Evolutionary conservation across 2,113 vertebrate species (phyloP).

Genomic region (Trematocara variabile): DNA sequence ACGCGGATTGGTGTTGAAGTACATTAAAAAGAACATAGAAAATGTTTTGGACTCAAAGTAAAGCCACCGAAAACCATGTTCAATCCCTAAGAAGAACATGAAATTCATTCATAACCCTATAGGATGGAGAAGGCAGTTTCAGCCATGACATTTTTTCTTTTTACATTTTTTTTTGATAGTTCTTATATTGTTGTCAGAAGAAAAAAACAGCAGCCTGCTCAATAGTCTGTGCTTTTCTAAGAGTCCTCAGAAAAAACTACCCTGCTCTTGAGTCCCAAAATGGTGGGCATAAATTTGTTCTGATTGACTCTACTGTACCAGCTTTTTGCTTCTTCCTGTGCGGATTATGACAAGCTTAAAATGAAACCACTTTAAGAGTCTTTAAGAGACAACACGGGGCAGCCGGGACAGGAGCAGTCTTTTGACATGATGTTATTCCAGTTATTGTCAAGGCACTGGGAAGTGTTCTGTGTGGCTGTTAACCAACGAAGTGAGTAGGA

Average conservation of each 20-base stretch:
- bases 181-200: slow-evolving; percentile 7
- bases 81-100: slow-evolving; percentile 28
- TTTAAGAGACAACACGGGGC: background rate
- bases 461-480: slow-evolving; percentile 14
- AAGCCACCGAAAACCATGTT: slow-evolving; percentile 43
- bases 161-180: background rate
- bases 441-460: slow-evolving; percentile 2
- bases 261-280: slow-evolving; percentile 19
- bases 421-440: slow-evolving; percentile 20
- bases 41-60: slow-evolving; percentile 38
- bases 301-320: slow-evolving; percentile 30
- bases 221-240: background rate
- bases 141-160: background rate
- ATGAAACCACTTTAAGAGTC: slow-evolving; percentile 26
- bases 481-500: background rate
- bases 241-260: slow-evolving; percentile 36
- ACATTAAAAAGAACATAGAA: slow-evolving; percentile 55
- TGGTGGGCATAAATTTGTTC: slow-evolving; percentile 35
- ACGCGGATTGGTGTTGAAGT: slow-evolving; percentile 46
- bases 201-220: slow-evolving; percentile 6
- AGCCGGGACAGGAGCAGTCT: background rate
- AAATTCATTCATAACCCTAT: slow-evolving; percentile 44
- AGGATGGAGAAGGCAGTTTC: slow-evolving; percentile 13
- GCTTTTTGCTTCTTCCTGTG: slow-evolving; percentile 38
- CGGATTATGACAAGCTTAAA: slow-evolving; percentile 38